Percentiles rank a stretch among this genome's conserved stretches.
phyloP scores from a whole-genome alignment of 2,113 vertebrate species.

The Podiceps cristatus region DNA sequence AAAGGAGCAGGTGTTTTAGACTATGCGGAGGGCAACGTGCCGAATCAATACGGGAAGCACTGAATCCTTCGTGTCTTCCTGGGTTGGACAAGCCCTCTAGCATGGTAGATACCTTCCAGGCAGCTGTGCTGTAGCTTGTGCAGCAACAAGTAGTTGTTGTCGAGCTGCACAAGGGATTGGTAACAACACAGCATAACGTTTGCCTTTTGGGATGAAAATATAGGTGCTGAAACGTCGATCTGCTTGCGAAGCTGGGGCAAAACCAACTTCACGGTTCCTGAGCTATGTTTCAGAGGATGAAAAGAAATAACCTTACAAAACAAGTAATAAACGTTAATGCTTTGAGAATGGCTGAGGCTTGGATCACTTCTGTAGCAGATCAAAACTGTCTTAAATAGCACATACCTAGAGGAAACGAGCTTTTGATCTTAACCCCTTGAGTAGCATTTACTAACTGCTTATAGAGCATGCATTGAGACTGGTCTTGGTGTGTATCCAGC shows the following conservation, averaged over 20 bases:
- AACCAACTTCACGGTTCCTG: fast-evolving
- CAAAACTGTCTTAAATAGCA: not conserved
- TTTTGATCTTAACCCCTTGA: not conserved
- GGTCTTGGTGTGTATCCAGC: not conserved
- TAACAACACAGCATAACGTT: fast-evolving
- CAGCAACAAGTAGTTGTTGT: not conserved
- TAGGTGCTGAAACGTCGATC: not conserved
- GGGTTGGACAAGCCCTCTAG: not conserved
- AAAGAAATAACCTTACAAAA: fast-evolving
- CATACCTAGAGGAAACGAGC: slow-evolving; percentile 15
- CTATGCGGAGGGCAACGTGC: fast-evolving
- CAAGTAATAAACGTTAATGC: not conserved
- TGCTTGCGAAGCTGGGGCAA: not conserved
- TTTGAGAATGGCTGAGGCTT: not conserved
- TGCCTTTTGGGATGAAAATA: not conserved
- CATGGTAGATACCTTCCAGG: not conserved
- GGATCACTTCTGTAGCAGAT: not conserved
- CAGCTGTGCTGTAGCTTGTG: not conserved
- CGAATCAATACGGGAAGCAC: not conserved
- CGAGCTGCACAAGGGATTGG: not conserved
- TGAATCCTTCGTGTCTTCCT: not conserved
- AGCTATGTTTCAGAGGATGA: not conserved
- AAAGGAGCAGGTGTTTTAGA: not conserved
- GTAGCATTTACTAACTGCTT: slow-evolving; percentile 35
- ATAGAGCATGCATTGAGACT: slow-evolving; percentile 15